Conservation (phyloP, 2,888 invertebrate genomes). For the Embidobia sp. region DNA sequence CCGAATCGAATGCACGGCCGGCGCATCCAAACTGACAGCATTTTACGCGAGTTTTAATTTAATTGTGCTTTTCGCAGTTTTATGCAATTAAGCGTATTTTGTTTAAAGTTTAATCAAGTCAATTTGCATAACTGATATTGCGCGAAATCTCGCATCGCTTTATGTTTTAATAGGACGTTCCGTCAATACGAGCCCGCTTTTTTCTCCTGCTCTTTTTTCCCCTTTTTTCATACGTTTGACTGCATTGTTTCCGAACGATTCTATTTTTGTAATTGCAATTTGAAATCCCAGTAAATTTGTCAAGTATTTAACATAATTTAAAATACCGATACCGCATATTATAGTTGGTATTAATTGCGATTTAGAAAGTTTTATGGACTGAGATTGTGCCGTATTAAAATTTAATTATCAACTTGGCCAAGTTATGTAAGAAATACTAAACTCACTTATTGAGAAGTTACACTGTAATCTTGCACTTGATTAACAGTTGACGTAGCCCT, state of each 20-base stretch:
- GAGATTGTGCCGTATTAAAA: constrained; percentile 32
- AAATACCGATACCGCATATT: constrained; percentile 27
- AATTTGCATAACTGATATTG: constrained; percentile 50
- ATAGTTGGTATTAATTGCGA: constrained; percentile 30
- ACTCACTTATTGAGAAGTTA: constrained; percentile 37
- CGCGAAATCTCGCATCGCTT: constrained; percentile 12
- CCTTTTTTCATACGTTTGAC: background rate
- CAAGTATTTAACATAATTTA: constrained; percentile 18
- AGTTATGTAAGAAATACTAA: constrained; percentile 34
- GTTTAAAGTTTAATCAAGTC: constrained; percentile 48
- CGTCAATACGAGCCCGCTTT: background rate
- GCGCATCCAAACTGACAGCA: constrained; percentile 21
- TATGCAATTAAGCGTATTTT: constrained; percentile 46
- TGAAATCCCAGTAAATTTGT: background rate
- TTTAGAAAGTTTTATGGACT: constrained; percentile 20
- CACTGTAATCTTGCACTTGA: constrained; percentile 32
- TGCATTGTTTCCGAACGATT: background rate
- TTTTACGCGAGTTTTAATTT: constrained; percentile 45
- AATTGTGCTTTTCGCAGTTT: constrained; percentile 49
- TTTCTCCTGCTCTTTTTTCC: background rate
- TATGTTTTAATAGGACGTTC: constrained; percentile 1
- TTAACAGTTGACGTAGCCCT: constrained; percentile 19
- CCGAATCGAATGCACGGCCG: no score
- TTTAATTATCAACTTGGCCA: constrained; percentile 32
- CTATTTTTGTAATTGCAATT: constrained; percentile 1